Evolutionary conservation across 2,888 invertebrate species (phyloP).

Genomic region (Craniophora ligustri): DNA sequence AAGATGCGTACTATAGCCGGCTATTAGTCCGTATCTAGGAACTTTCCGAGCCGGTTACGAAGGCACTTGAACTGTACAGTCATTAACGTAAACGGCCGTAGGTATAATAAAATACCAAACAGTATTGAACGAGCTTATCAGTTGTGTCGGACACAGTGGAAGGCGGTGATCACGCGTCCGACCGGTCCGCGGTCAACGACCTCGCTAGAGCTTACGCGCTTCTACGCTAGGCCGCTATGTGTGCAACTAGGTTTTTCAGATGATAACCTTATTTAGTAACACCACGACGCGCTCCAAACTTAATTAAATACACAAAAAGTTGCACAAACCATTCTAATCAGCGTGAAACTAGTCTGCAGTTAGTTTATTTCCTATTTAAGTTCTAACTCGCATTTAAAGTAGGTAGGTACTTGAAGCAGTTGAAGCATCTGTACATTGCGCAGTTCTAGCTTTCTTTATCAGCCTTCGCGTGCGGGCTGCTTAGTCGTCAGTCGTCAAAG

Average conservation of each 20-base stretch:
- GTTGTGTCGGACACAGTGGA: constrained; percentile 65
- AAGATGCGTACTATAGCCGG: constrained; percentile 24
- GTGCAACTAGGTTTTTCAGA: constrained; percentile 73
- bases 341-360: constrained; percentile 7
- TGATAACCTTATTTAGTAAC: constrained; percentile 68
- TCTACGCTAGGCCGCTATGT: constrained; percentile 70
- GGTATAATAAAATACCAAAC: constrained; percentile 64
- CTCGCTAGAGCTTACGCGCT: constrained; percentile 69
- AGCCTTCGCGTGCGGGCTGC: constrained; percentile 8
- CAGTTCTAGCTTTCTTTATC: constrained; percentile 4
- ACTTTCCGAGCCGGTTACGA: constrained; percentile 44
- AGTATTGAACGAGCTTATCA: constrained; percentile 64
- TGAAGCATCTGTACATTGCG: no score
- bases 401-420: no score
- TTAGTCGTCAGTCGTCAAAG: not conserved
- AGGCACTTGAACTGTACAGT: constrained; percentile 27
- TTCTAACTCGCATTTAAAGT: constrained; percentile 1
- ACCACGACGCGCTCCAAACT: constrained; percentile 43
- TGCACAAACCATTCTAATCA: constrained; percentile 26
- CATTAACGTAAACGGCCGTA: constrained; percentile 45
- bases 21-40: constrained; percentile 21
- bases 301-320: constrained; percentile 36
- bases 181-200: constrained; percentile 81
- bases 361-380: constrained; percentile 11
- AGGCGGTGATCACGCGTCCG: constrained; percentile 70